phyloP scores from a whole-genome alignment of 2,888 invertebrate species.

The Lycaena phlaeas region DNA sequence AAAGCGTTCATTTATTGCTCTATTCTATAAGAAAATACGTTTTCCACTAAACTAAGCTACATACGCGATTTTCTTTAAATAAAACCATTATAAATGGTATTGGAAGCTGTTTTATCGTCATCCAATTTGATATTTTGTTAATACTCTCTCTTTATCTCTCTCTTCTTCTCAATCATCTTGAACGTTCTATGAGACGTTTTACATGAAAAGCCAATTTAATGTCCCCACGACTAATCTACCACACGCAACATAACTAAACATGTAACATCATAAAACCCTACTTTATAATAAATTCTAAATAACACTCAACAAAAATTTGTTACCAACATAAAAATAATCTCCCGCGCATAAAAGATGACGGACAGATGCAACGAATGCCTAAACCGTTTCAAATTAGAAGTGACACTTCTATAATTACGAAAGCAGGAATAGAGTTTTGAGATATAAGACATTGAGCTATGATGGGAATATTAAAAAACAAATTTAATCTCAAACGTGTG shows the following conservation, averaged over 20 bases:
- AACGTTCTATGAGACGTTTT: too few species aligned
- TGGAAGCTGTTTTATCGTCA: too few species aligned
- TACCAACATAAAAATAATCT: constrained; percentile 14
- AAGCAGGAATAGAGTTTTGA: background rate
- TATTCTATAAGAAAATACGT: too few species aligned
- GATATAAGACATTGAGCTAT: background rate
- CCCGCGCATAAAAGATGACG: constrained; percentile 30
- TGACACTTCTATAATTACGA: constrained; percentile 54
- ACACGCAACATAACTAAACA: background rate
- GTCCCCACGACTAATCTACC: background rate
- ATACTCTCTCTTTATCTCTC: too few species aligned
- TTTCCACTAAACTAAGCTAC: too few species aligned
- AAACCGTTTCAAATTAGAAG: constrained; percentile 53
- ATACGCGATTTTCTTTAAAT: too few species aligned
- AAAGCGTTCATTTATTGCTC: too few species aligned
- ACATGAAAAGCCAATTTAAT: background rate
- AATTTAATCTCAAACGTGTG: constrained; percentile 24
- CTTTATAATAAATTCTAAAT: background rate
- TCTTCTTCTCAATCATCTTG: too few species aligned
- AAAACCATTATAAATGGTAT: too few species aligned
- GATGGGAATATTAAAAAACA: constrained; percentile 30
- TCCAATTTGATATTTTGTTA: too few species aligned
- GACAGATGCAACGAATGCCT: constrained; percentile 36
- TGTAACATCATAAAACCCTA: too few species aligned
- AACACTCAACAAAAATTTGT: constrained; percentile 10